Evolutionary conservation across 2,888 invertebrate genomes (phyloP), one percentile per base, ranked within the genome.

Genomic region (Andrena fulva): DNA sequence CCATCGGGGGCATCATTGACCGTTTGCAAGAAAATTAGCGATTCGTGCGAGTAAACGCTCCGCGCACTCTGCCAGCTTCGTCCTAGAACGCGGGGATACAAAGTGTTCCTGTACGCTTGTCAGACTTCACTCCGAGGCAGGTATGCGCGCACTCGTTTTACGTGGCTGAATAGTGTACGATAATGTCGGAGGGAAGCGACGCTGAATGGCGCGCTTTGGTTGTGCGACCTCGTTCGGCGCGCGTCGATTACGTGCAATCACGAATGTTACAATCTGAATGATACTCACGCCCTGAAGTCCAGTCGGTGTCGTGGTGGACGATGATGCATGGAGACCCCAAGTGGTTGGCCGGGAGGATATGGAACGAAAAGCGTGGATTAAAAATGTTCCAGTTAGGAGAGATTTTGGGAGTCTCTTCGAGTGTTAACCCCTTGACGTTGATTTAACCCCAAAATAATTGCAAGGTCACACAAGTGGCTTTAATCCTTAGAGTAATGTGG

Each of bases 271-370:
- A 73, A 69, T 74, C 74, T 82, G 48, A 71, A 75, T 79, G 71
- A 80, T 90, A 90, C 90, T 91, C 86, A 90, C 91, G 82, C 90
- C 90, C 89, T 89, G 91, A 74, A 80, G 82, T 85, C 68, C 73
- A 68, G 82, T 29, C 54, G n/a, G 48, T 63, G 20, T 63, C 63
- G 24, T 56, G 48, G 27, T 7, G 50, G 20, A 54, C 42, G 42
- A 27, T 31, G 50, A 27, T 60, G 68, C 50, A 4, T n/a, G 31
- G 24, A 59, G 56, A 20, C 6, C 20, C 6, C 42, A n/a, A 20
- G 33, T 5, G 24, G 16, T 48, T 29, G 56, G 8, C 16, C 16
- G 79, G 27, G 50, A 8, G 42, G 31, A 67, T 42, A 75, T 79
- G 75, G 50, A 75, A 69, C 75, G 62, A 31, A 64, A 50, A 68